phyloP scores from a whole-genome alignment of 2,888 invertebrate species.

The Yponomeuta plumbellus region DNA sequence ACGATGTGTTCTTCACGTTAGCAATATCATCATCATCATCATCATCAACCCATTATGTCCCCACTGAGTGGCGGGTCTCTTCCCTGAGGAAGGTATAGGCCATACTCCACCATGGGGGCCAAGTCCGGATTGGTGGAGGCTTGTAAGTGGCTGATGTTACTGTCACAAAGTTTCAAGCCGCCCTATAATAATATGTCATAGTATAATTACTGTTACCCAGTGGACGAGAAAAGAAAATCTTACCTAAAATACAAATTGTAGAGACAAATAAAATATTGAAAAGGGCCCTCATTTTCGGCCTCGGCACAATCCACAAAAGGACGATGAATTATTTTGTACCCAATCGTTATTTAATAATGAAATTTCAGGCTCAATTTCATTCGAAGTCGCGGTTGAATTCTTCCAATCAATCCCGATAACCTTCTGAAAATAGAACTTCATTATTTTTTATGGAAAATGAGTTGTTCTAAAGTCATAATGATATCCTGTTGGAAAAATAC shows the following conservation, averaged over 20 bases:
- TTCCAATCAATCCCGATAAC: not conserved
- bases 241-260: not conserved
- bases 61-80: too few relatives aligned
- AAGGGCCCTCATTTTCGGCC: constrained; percentile 2
- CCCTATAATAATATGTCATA: too few relatives aligned
- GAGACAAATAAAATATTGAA: not conserved
- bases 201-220: too few relatives aligned
- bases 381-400: not conserved
- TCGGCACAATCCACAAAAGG: not conserved
- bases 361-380: not conserved
- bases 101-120: too few relatives aligned
- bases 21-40: too few relatives aligned
- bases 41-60: too few relatives aligned
- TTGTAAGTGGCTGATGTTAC: too few relatives aligned
- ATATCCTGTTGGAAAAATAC: not conserved
- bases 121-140: too few relatives aligned
- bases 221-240: not conserved
- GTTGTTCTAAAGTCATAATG: not conserved
- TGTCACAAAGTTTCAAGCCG: too few relatives aligned
- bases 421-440: not conserved
- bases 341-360: not conserved
- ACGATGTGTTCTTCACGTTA: too few relatives aligned
- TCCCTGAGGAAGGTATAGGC: too few relatives aligned
- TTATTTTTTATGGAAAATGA: not conserved
- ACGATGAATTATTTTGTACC: not conserved